Base-by-base conservation (phyloP, 92 coral and sea anemone genomes). In the Zoanthus sansibaricus region DNA sequence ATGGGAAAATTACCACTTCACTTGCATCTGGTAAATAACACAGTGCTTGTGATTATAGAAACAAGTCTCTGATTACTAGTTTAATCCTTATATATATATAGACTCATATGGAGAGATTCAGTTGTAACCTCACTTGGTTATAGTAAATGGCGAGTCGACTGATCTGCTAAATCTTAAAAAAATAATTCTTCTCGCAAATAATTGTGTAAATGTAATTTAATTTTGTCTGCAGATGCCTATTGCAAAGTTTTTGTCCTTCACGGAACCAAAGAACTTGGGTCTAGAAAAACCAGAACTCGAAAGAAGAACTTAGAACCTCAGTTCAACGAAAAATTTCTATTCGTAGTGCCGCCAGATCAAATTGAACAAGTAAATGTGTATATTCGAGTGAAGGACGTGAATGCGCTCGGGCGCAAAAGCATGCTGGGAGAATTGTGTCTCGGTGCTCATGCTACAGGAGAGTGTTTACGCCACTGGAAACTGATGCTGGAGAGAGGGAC, bases 231-330 rank as follows among this genome's bases (percentile, higher is more conserved):
- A 97, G 99, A 96, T 89, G 83, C 99, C 6, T 97, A 95, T 82
- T 98, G 96, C 77, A 95, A 93, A 82, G 86, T 97, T 6, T 94
- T 95, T 83, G 90, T 94, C 37, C 95, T 97, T 16, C 97, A 95
- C 46, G 97, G 98, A 58, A 86, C 98, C 42, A 92, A 76, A 54
- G 89, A 92, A 86, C 76, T 95, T 33, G 93, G 86, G 67, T 82
- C 88, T 45, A 90, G 88, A 73, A 95, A 92, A 75, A 97, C 99
- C 64, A 91, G 91, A 90, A 83, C 90, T 14, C 89, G 89, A 15
- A 87, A 90, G 91, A 97, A 95, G 89, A 95, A 95, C 75, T 86
- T 95, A 17, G 98, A 95, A 82, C 99, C 99, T 17, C 62, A 45
- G 21, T 95, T 86, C 82, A 94, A 91, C 48, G 87, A 93, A 74